These are phyloP conservation scores for Chouioia cunea DNA, from an alignment of 2,888 invertebrate species.

Conservation along the genomic window DNA sequence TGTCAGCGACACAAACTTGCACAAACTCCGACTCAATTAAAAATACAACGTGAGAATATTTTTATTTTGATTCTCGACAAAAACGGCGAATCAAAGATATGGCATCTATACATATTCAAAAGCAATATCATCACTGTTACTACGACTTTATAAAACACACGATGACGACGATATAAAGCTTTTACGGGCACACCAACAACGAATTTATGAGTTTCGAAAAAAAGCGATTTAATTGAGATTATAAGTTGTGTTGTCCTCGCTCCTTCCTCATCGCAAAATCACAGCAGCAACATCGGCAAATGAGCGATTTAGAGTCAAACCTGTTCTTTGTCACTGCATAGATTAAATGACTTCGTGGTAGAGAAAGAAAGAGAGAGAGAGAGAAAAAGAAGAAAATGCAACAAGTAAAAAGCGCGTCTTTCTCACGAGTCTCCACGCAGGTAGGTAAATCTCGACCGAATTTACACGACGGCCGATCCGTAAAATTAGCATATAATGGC, in stretches of 20 bases:
- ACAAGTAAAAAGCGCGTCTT: slow-evolving; percentile 40
- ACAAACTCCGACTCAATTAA: too few relatives aligned
- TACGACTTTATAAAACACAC: too few relatives aligned
- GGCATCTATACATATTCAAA: too few relatives aligned
- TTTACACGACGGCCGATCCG: slow-evolving; percentile 55
- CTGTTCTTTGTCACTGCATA: slow-evolving; percentile 46
- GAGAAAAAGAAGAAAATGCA: slow-evolving; percentile 10
- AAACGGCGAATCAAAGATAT: too few relatives aligned
- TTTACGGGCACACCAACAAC: too few relatives aligned
- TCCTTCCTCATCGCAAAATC: neutral
- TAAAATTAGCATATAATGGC: slow-evolving; percentile 61
- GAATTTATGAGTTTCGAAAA: slow-evolving; percentile 42
- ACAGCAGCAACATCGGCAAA: slow-evolving; percentile 13
- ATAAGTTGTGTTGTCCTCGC: slow-evolving; percentile 15
- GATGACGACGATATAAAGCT: too few relatives aligned
- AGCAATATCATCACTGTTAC: too few relatives aligned
- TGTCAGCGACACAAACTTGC: too few relatives aligned
- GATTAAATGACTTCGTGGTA: slow-evolving; percentile 21
- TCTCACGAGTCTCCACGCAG: slow-evolving; percentile 52
- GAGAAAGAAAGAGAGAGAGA: neutral
- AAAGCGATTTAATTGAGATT: slow-evolving; percentile 44
- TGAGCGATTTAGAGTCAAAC: slow-evolving; percentile 45
- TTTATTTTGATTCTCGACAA: neutral
- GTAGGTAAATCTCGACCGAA: slow-evolving; percentile 50
- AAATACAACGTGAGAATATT: neutral